phyloP scores from a whole-genome alignment of 1,140 invertebrate species.

The Helicoverpa zea region DNA sequence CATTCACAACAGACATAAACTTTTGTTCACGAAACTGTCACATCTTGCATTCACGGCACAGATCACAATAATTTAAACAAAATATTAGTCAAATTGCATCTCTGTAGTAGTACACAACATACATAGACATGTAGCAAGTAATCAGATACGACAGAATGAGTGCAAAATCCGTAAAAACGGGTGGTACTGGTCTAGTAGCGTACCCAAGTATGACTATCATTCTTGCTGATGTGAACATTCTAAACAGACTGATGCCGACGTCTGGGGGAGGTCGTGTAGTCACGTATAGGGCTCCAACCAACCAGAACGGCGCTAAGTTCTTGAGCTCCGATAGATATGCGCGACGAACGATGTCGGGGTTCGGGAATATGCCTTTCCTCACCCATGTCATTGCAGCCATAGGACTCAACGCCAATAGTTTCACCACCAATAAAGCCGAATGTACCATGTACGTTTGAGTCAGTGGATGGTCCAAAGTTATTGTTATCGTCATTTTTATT shows the following conservation, averaged over 20 bases:
- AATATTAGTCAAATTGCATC: constrained; percentile 54
- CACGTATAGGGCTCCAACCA: constrained; percentile 66
- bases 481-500: constrained; percentile 52
- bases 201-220: constrained; percentile 63
- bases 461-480: constrained; percentile 60
- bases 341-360: constrained; percentile 64
- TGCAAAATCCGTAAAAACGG: constrained; percentile 61
- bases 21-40: no score
- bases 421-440: constrained; percentile 66
- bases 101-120: constrained; percentile 64
- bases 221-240: constrained; percentile 62
- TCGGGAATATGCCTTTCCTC: constrained; percentile 64
- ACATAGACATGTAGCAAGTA: constrained; percentile 65
- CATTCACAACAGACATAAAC: no score
- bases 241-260: constrained; percentile 62
- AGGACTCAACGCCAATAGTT: constrained; percentile 66
- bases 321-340: constrained; percentile 70
- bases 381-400: constrained; percentile 68
- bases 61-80: no score
- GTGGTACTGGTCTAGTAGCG: constrained; percentile 58
- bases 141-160: constrained; percentile 66
- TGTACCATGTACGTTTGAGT: constrained; percentile 70
- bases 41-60: no score
- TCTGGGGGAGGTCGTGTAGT: constrained; percentile 61
- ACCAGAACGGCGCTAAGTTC: constrained; percentile 71